These are phyloP conservation scores for Erythrolamprus reginae DNA, from an alignment of 2,113 vertebrate genomes.

Conservation along the genomic window DNA sequence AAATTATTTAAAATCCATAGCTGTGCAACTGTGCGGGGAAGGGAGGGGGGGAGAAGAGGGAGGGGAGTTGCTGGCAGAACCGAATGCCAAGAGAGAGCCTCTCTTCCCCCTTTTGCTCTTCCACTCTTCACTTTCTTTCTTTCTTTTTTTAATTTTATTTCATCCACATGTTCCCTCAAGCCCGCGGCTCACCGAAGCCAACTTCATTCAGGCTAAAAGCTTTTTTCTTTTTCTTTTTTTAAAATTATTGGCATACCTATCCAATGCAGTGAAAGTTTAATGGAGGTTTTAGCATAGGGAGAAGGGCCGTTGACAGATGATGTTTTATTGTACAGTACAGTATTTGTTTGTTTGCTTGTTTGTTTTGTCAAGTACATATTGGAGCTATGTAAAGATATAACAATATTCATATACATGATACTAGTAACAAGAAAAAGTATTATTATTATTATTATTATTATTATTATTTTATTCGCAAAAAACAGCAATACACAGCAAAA, in stretches of 20 bases:
- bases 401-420: too few relatives aligned
- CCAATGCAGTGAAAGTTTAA: fast-evolving
- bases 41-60: not conserved
- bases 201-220: not conserved
- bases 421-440: too few relatives aligned
- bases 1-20: conserved; percentile 59
- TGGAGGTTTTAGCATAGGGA: not conserved
- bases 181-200: not conserved
- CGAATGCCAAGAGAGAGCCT: not conserved
- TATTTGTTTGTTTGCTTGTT: too few relatives aligned
- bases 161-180: not conserved
- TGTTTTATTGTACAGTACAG: too few relatives aligned
- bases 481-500: too few relatives aligned
- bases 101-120: not conserved
- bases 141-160: not conserved
- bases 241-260: not conserved
- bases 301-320: not conserved
- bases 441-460: too few relatives aligned
- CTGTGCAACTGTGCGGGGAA: conserved; percentile 30
- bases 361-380: too few relatives aligned
- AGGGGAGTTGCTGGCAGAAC: conserved; percentile 35
- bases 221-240: not conserved
- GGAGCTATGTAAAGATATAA: too few relatives aligned
- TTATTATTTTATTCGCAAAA: too few relatives aligned
- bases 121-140: not conserved